Evolutionary conservation across 2,797 vertebrate species (phyloP).

Genomic region (Apogon talboti): DNA sequence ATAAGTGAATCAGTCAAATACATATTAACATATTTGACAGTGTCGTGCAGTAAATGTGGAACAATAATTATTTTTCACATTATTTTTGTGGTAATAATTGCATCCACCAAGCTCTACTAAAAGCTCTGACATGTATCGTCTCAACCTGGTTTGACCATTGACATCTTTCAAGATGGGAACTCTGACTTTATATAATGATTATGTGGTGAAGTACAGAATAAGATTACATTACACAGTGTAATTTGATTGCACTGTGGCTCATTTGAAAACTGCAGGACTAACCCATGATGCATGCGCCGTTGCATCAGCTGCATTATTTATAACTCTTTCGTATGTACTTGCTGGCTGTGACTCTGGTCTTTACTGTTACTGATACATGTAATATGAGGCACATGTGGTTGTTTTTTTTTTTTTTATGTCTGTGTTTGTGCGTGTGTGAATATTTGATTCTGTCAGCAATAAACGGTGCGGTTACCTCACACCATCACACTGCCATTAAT

Average conservation of each 20-base stretch:
- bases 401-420: constrained; percentile 20
- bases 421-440: background rate
- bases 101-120: too few relatives aligned
- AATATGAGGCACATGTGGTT: constrained; percentile 26
- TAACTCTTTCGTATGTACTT: constrained; percentile 52
- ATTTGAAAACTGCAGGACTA: constrained; percentile 48
- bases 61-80: too few relatives aligned
- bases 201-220: constrained; percentile 40
- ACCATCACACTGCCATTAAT: constrained; percentile 35
- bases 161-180: constrained; percentile 22
- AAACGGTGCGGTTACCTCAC: constrained; percentile 38
- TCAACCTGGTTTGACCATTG: constrained; percentile 1
- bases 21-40: too few relatives aligned
- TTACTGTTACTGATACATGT: constrained; percentile 54
- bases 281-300: constrained; percentile 47
- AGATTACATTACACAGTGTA: constrained; percentile 47
- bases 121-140: too few relatives aligned
- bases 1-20: too few relatives aligned
- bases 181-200: constrained; percentile 50
- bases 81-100: too few relatives aligned
- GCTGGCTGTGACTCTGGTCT: constrained; percentile 34
- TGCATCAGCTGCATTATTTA: constrained; percentile 71
- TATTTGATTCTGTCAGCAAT: constrained; percentile 53
- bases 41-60: too few relatives aligned
- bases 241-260: constrained; percentile 50